Evolutionary conservation across 2,113 vertebrate species (phyloP), one percentile per base, ranked within the genome.

Genomic region (Microtus richardsoni): DNA sequence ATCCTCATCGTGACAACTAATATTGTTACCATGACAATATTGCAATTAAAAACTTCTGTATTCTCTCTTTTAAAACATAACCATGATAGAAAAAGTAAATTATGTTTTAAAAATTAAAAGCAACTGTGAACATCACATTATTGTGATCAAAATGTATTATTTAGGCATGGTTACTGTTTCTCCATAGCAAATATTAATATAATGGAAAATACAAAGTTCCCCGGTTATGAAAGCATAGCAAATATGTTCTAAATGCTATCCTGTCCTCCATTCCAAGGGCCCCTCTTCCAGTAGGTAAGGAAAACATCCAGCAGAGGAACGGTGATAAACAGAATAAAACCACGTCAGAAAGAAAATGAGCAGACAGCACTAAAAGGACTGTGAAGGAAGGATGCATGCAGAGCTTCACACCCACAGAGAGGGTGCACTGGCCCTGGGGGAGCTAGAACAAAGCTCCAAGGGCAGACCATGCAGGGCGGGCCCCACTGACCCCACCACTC

Each of bases 81-180:
- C 47, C 44, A 64, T 64, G 33, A 36, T 83, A 86, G 58, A 77
- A 90, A 94, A 90, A 95, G 86, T 39, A 82, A 87, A 93, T 82
- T 82, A 13, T 75, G 22, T 93, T 74, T 92, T 82, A 90, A 39
- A 94, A 89, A 87, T 89, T 84, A 82, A 77, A 74, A 96, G 54
- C 28, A 91, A 79, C 26, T 95, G 28, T 86, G 47, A 83, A 30
- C 58, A 86, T 54, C 21, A 49, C 39, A 70, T 54, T 47, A 22
- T 70, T 47, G 64, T 70, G 47, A 89, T 66, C 71, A 88, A 68
- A 96, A 78, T 64, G 47, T 85, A 85, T 44, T n/a, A 64, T 88
- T 83, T 47, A 80, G 39, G 10, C 66, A 89, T 88, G 13, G 84
- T 85, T 30, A 28, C 44, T 41, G 2, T n/a, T 88, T 10, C 26